Evolutionary conservation across 1,140 invertebrate species (phyloP), one percentile per base, ranked within the genome.

Genomic region (Oreohelix idahoensis): DNA sequence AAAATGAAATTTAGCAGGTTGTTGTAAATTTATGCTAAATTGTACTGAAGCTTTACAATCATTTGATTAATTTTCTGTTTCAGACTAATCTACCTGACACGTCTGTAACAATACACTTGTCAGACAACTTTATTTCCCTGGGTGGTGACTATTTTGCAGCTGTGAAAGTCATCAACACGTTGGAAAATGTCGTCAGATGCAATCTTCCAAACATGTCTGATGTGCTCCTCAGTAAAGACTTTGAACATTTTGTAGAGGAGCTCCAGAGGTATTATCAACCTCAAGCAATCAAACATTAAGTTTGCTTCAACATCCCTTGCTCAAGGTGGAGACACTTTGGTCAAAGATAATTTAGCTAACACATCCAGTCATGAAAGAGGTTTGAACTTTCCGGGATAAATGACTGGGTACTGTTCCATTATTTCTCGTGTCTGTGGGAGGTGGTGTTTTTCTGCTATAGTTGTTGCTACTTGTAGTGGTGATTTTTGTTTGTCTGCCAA

Each of bases 141-240:
- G 93, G 94, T 74, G 93, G 93, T 10, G 88, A 93, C 87, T 94
- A 93, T 39, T 82, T 94, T 11, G 83, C 84, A 76, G 93, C 93
- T 49, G 86, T 93, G 26, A 87, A 89, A 29, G 87, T 94, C 32
- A 79, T 86, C 45, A 88, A 90, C 83, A 82, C 87, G 45, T 66
- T 93, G 66, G 86, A 93, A 81, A 36, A 78, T 49, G 26, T 83
- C 23, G 74, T 90, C 10, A 80, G 85, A 51, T 20, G 84, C 63
- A 58, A 81, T 63, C 36, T 89, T 38, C 87, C 89, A 42, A 70
- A 86, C 36, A 76, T 93, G 36, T 58, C 92, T 20, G 90, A 93
- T 73, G 79, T 85, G 13, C 26, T 93, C 45, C 73, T 93, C 15
- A 90, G 92, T 83, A 82, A 88, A 74, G 85, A 84, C 23, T 91